Percentiles rank a stretch among this genome's conserved stretches.
Conservation (phyloP, 2,797 vertebrate genomes). For the Phaenicophaeus curvirostris region DNA sequence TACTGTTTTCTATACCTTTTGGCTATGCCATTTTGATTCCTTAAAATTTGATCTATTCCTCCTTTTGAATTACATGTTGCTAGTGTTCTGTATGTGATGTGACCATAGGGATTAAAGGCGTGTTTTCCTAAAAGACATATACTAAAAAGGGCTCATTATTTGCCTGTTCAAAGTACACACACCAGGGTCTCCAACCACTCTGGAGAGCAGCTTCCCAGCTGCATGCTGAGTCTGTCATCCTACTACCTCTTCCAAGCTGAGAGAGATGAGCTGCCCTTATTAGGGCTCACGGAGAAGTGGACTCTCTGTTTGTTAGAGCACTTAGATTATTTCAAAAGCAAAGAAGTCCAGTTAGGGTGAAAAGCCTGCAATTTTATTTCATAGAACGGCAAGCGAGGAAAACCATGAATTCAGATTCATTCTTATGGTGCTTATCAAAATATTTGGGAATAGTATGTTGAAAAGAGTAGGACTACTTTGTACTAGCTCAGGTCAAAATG, state of each 20-base stretch:
- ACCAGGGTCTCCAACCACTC: background rate
- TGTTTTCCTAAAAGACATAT: background rate
- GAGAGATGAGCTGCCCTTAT: background rate
- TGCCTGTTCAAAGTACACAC: background rate
- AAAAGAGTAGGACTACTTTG: background rate
- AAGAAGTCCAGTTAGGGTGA: background rate
- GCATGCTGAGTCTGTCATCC: background rate
- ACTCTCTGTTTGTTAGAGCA: background rate
- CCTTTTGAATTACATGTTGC: background rate
- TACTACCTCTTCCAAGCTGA: background rate
- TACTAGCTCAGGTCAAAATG: background rate
- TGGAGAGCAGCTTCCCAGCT: background rate
- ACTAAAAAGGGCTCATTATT: background rate
- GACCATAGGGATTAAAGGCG: background rate
- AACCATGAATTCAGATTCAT: background rate
- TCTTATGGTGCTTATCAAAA: background rate
- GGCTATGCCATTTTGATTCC: background rate
- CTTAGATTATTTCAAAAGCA: background rate
- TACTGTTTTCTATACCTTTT: background rate
- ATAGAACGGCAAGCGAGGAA: background rate
- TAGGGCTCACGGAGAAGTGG: background rate
- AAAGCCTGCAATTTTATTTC: background rate
- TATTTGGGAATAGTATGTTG: background rate
- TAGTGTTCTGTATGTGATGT: background rate
- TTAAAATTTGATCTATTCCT: background rate